phyloP scores from a whole-genome alignment of 2,113 vertebrate species.

The Cebus imitator region DNA sequence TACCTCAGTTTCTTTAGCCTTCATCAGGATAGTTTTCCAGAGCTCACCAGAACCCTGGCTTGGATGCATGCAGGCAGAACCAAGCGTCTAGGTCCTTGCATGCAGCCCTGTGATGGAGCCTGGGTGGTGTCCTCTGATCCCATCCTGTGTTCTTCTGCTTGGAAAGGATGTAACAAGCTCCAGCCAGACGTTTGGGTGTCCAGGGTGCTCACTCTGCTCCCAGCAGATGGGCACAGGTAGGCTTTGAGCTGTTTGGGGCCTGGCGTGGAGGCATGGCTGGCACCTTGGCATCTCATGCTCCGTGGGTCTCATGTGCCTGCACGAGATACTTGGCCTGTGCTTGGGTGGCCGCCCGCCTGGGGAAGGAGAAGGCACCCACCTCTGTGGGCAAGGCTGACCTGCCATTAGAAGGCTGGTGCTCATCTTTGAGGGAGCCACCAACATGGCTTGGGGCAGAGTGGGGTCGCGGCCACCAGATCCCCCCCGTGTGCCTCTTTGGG shows the following conservation, averaged over 20 bases:
- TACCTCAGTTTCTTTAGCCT: not conserved
- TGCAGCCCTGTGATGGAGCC: not conserved
- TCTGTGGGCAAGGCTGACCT: not conserved
- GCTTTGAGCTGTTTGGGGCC: not conserved
- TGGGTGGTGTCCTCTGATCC: not conserved
- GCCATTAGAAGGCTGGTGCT: too few relatives aligned
- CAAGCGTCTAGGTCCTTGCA: not conserved
- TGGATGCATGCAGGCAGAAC: not conserved
- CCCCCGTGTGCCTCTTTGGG: not conserved
- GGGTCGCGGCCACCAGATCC: not conserved
- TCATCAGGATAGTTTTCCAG: not conserved
- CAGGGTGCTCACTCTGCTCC: not conserved
- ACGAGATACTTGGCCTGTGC: not conserved
- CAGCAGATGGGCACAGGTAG: rapidly evolving
- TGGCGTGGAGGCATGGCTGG: not conserved
- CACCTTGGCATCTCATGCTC: rapidly evolving
- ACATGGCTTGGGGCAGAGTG: not conserved
- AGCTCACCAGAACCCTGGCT: not conserved
- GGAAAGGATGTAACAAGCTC: too few relatives aligned
- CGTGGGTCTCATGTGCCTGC: not conserved
- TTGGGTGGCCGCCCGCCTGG: too few relatives aligned
- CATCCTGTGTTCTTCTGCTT: not conserved
- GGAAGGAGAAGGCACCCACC: not conserved
- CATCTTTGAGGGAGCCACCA: not conserved
- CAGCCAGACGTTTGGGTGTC: too few relatives aligned